These are phyloP conservation scores for Parelbella ahira DNA, from an alignment of 2,888 invertebrate genomes.

Conservation along the genomic window DNA sequence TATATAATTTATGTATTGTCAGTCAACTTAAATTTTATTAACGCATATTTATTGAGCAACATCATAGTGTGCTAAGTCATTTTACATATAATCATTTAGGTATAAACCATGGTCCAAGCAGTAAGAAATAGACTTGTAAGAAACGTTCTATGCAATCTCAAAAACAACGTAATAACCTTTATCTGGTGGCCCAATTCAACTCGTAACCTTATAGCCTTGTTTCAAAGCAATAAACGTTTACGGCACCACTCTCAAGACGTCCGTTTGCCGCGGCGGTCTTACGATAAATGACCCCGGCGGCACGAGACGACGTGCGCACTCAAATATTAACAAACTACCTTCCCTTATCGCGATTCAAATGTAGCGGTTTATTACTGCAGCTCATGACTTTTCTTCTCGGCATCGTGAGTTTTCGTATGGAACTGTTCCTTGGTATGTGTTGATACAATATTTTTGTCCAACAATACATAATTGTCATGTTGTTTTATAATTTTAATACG, in stretches of 20 bases:
- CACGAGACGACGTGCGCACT: slow-evolving; percentile 52
- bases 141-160: slow-evolving; percentile 7
- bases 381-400: slow-evolving; percentile 30
- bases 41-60: too few species aligned
- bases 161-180: slow-evolving; percentile 19
- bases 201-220: slow-evolving; percentile 20
- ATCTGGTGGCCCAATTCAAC: slow-evolving; percentile 14
- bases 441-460: too few species aligned
- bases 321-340: slow-evolving; percentile 76
- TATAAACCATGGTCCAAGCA: too few species aligned
- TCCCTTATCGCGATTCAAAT: slow-evolving; percentile 33
- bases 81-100: too few species aligned
- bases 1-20: too few species aligned
- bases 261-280: slow-evolving; percentile 44
- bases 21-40: too few species aligned
- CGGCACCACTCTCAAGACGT: slow-evolving; percentile 54
- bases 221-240: slow-evolving; percentile 50
- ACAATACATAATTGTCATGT: too few species aligned
- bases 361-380: slow-evolving; percentile 47
- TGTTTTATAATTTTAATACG: too few species aligned
- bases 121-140: slow-evolving; percentile 4
- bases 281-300: slow-evolving; percentile 56
- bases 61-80: too few species aligned
- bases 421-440: too few species aligned
- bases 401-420: too few species aligned